Evolutionary conservation across 35 echinoderm and acorn worm species (phyloP).

Genomic region (Chiridota heheva): DNA sequence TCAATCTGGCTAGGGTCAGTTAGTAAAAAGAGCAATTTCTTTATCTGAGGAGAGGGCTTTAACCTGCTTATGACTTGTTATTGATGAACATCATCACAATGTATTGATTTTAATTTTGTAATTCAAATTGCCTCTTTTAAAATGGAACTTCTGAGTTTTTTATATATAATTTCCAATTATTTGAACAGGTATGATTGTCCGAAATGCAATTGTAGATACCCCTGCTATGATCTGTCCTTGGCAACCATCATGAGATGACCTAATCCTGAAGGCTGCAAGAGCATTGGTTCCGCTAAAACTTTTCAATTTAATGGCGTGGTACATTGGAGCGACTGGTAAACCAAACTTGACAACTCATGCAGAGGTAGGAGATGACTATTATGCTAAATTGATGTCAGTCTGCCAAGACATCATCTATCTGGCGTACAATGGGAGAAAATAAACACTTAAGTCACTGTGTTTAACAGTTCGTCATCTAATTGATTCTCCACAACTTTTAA

Average conservation of each 20-base stretch:
- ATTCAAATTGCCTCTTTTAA: too few species aligned
- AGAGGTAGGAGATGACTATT: constrained; percentile 21
- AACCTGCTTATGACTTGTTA: too few species aligned
- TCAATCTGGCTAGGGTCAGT: too few species aligned
- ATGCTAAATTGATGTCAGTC: too few species aligned
- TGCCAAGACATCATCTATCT: constrained; percentile 37
- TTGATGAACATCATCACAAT: too few species aligned
- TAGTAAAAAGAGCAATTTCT: too few species aligned
- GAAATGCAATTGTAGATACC: too few species aligned
- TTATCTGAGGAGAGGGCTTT: too few species aligned
- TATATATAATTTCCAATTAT: too few species aligned
- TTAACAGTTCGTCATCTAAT: constrained; percentile 47
- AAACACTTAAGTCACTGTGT: constrained; percentile 12
- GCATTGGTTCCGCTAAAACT: constrained; percentile 33
- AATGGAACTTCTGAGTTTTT: too few species aligned
- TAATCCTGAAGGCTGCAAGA: constrained; percentile 18
- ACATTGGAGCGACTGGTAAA: constrained; percentile 14
- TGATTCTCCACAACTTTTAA: constrained; percentile 30
- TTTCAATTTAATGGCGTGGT: constrained; percentile 46
- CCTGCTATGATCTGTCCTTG: constrained; percentile 21
- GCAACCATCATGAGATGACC: constrained; percentile 34
- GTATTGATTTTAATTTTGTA: too few species aligned
- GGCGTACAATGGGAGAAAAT: constrained; percentile 30
- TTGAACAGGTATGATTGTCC: too few species aligned
- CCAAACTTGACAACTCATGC: constrained; percentile 18